These are phyloP conservation scores for Eueides isabella DNA, from an alignment of 1,140 invertebrate species.

Conservation along the genomic window DNA sequence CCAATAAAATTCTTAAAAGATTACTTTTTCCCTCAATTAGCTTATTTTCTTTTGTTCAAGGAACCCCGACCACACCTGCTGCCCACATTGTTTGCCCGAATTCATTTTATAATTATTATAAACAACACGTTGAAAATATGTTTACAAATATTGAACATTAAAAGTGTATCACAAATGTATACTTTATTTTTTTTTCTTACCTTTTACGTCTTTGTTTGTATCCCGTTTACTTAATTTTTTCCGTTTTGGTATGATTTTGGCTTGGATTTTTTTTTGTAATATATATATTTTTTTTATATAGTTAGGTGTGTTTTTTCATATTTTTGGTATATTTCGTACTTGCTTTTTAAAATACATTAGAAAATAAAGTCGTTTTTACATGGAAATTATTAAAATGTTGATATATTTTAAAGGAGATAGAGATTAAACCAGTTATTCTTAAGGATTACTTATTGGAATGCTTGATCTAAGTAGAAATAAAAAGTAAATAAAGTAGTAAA, in stretches of 20 bases:
- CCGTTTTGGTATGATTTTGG: background rate
- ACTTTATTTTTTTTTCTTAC: constrained; percentile 54
- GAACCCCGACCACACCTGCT: constrained; percentile 85
- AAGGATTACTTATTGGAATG: no score
- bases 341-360: no score
- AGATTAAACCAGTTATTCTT: no score
- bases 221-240: constrained; percentile 16
- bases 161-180: constrained; percentile 86
- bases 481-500: no score
- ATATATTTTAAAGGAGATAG: no score
- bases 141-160: constrained; percentile 84
- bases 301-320: no score
- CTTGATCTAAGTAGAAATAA: no score
- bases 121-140: constrained; percentile 84
- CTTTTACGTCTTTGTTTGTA: constrained; percentile 10
- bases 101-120: constrained; percentile 86
- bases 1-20: background rate
- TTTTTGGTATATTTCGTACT: no score
- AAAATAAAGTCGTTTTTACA: no score
- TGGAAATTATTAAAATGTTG: no score
- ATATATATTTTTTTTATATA: no score
- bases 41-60: constrained; percentile 73
- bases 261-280: no score
- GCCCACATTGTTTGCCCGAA: constrained; percentile 84
- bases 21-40: constrained; percentile 12